These are phyloP conservation scores for Falco punctatus DNA, from an alignment of 2,113 vertebrate species.

Conservation along the genomic window DNA sequence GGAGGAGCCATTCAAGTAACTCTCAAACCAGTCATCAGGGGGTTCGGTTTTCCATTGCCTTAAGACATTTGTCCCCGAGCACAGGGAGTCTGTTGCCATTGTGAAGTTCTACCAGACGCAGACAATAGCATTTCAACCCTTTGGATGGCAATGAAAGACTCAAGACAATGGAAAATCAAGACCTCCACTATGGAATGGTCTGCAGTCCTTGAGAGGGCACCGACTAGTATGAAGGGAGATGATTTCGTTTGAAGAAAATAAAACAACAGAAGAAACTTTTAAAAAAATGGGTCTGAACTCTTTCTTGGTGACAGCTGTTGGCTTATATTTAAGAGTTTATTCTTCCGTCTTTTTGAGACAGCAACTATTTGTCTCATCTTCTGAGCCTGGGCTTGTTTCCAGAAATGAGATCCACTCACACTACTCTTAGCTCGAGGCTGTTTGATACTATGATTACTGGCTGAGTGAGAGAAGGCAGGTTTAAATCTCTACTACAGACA, in stretches of 20 bases:
- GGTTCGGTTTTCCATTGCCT: neutral
- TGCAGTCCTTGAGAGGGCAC: neutral
- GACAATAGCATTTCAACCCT: neutral
- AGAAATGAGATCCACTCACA: neutral
- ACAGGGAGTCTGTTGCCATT: neutral
- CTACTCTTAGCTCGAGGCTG: neutral
- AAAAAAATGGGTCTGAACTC: neutral
- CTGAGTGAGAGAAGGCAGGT: neutral
- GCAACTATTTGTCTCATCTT: neutral
- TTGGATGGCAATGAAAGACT: neutral
- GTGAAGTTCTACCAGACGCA: neutral
- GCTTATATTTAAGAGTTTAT: neutral
- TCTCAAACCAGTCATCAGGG: neutral
- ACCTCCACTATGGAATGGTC: neutral
- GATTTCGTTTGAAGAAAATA: neutral
- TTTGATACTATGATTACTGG: neutral
- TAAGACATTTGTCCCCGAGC: neutral
- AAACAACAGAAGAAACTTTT: neutral
- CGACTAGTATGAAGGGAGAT: neutral
- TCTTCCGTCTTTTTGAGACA: neutral
- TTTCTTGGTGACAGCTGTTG: neutral
- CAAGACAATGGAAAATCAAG: neutral
- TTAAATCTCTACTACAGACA: neutral
- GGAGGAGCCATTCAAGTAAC: neutral
- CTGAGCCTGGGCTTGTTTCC: neutral